Evolutionary conservation across 2,888 invertebrate species (phyloP).

Genomic region (Lydus trimaculatus): DNA sequence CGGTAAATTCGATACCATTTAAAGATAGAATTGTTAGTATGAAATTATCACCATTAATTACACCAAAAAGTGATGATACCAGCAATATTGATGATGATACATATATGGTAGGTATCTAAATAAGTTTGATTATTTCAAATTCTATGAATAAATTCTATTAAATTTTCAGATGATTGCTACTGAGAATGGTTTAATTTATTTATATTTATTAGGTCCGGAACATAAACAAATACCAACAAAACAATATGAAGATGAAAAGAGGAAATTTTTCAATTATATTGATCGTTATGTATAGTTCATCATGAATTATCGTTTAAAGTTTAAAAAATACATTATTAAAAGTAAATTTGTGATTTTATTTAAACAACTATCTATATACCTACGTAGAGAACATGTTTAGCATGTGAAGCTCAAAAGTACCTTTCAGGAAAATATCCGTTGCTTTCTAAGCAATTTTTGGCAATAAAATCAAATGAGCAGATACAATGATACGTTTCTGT

Average conservation of each 20-base stretch:
- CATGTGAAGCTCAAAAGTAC: too few species aligned
- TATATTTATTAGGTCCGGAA: constrained; percentile 61
- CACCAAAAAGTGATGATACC: constrained; percentile 27
- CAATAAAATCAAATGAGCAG: too few species aligned
- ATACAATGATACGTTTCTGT: too few species aligned
- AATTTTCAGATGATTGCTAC: constrained; percentile 62
- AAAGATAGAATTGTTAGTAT: constrained; percentile 58
- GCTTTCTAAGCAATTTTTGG: too few species aligned
- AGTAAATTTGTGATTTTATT: too few species aligned
- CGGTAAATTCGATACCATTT: constrained; percentile 60
- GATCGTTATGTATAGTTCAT: constrained; percentile 44
- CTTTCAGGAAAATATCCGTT: too few species aligned
- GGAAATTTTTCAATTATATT: constrained; percentile 62
- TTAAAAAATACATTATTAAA: not conserved
- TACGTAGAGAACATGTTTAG: too few species aligned
- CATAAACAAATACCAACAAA: constrained; percentile 56
- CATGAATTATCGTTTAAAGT: constrained; percentile 20
- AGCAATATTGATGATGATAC: too few species aligned
- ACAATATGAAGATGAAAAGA: constrained; percentile 57
- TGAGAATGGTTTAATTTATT: constrained; percentile 57
- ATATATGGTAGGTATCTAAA: constrained; percentile 60
- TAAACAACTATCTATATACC: too few species aligned
- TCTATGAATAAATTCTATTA: not conserved
- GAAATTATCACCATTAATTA: constrained; percentile 59
- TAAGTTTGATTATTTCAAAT: constrained; percentile 10